Evolutionary conservation across 2,888 invertebrate species (phyloP), one percentile per base, ranked within the genome.

Genomic region (Ametastegia equiseti): DNA sequence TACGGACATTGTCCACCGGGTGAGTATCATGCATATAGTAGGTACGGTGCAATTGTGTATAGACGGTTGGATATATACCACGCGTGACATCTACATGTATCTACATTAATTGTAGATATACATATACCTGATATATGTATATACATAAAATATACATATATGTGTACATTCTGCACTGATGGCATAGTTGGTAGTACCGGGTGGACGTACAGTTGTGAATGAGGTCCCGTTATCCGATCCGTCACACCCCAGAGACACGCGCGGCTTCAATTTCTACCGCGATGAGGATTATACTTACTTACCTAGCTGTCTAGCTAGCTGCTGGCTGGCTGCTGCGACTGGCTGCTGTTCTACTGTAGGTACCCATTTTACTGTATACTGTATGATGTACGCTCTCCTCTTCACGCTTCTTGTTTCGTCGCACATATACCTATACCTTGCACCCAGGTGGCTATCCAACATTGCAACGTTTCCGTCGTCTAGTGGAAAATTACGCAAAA

Each of bases 221-320:
- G 75, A 75, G 75, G 75, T 75, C 75, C 75, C 75, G 75, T 75
- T 75, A 75, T 54, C 50, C 50, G 75, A 75, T 75, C 75, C 75
- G 75, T 75, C 75, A 75, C 75, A 75, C 75, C 75, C 75, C 75
- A 75, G 75, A 75, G 75, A 75, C 75, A 75, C 75, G 75, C 75
- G 75, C 54, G 65, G n/a, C 65, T 67, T 67, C 65, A 67, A 67
- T 67, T 67, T 67, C 65, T 39, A 67, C 65, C n/a, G 19, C 65
- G 65, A 67, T 67, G 65, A 60, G 60, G 60, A 60, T 60, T 60
- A 60, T 30, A 30, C 11, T 4, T 60, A 30, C 30, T 9, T 54
- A 54, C 50, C 50, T 54, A 60, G 2, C 9, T 6, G 27, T 13
- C n/a, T 60, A 57, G 5, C 57, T 57, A 57, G 11, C 57, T 13